Evolutionary conservation across 2,113 vertebrate genomes (phyloP), one percentile per base, ranked within the genome.

Genomic region (Prietella phreatophila): DNA sequence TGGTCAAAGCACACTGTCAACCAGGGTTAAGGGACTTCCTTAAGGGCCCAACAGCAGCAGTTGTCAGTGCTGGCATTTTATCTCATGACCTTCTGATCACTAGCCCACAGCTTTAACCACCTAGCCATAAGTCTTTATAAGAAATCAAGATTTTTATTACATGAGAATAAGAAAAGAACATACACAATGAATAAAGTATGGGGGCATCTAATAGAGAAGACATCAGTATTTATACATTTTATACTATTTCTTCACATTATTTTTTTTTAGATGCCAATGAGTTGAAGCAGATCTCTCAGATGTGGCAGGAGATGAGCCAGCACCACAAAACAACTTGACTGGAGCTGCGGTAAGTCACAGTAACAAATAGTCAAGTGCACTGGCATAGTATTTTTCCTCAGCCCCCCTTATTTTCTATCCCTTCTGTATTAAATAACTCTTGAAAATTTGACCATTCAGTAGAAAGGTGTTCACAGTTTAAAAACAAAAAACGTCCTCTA

Each of bases 251-350:
- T 75, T 42, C 20, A 42, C 42, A 25, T 75, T 25, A 6, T 25
- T 42, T 90, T 30, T 30, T 91, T 69, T 82, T 83, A 94, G 94
- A 93, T 71, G 86, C 88, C 39, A 91, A 90, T 0, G 93, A 92
- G 63, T 80, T 90, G 85, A 94, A 92, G 80, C 90, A 76, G 22
- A 92, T 94, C 67, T 82, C 83, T 79, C 91, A 93, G 89, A 92
- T 94, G 92, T 94, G 93, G 92, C 87, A 86, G 55, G 89, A 91
- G 89, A 92, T 94, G 90, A 85, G 91, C 42, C 82, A 89, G n/a
- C 92, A 85, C 67, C 91, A 87, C 69, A 85, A 47, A 30, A 92
- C 85, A 86, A 33, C 86, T 50, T 69, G 63, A 86, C 69, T 83
- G 1, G 69, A 84, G 56, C 47, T 88, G 30, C 22, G 82, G 86